Base-by-base conservation (phyloP, 2,113 vertebrate species). In the Callaeas wilsoni region DNA sequence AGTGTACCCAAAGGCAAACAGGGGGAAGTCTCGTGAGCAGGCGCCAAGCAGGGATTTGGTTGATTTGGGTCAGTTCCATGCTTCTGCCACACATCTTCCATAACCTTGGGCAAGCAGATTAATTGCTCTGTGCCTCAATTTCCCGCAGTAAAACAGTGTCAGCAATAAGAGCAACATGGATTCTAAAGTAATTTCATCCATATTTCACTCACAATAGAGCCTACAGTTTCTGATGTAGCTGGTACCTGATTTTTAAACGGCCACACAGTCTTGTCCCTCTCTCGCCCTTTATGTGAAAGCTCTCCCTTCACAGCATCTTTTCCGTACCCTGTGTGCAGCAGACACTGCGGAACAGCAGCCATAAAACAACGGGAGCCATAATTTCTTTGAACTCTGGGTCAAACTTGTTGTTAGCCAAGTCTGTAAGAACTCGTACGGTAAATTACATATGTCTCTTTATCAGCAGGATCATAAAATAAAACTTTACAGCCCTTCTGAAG, bases 371-470 rank as follows among this genome's bases (percentile, higher is more conserved):
- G 4, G 89, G 95, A 96, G 70, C 78, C 50, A 9, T 94, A 90
- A 95, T 96, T 96, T 93, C 96, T 92, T 85, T 93, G 96, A 96
- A 96, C 94, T 95, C 53, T 3, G 49, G 94, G 96, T 97, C 94
- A 96, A 90, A 81, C 73, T 70, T 77, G 29, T 89, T 90, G 90
- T 94, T 95, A 95, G 94, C 87, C 88, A 92, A 92, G 87, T 89
- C 92, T 87, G 88, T 78, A 93, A 81, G 94, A 94, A 93, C 85
- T 71, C 7, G 0, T 75, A 26, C 8, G 86, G 83, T 94, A 94
- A 96, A 96, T 95, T 81, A 93, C 73, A 86, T 70, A 70, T 1
- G 68, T 84, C 83, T 90, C 92, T 95, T 70, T 86, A 95, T 93
- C 85, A 90, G 83, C 60, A 81, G 90, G 79, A 92, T 81, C 93